Conservation (phyloP, 2,113 vertebrate genomes). For the Cryptotis parvus region DNA sequence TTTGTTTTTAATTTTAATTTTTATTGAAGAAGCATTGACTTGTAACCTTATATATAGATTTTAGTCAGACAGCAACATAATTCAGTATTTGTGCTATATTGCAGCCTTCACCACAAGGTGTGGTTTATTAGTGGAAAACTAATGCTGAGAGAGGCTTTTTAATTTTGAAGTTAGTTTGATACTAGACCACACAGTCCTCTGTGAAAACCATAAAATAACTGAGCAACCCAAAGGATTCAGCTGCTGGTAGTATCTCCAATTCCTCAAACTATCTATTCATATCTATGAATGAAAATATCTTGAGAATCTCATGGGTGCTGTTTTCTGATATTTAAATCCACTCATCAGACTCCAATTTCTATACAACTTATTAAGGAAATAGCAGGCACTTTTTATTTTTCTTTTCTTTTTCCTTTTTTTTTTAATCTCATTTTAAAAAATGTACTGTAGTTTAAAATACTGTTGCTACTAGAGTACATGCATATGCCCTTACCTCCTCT, state of each 20-base stretch:
- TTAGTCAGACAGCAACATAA: not conserved
- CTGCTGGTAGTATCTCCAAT: not conserved
- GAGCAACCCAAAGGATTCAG: not conserved
- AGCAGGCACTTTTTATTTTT: no score
- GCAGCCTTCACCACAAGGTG: not conserved
- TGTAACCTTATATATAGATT: not conserved
- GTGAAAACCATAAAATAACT: not conserved
- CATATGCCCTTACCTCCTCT: no score
- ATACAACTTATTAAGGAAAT: not conserved
- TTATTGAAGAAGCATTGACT: not conserved
- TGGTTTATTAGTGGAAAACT: not conserved
- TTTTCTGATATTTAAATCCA: not conserved
- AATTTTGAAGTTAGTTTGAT: not conserved
- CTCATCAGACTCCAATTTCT: no score
- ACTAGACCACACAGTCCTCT: not conserved
- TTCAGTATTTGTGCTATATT: not conserved
- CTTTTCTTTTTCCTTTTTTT: no score
- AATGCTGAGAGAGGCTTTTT: constrained; percentile 17
- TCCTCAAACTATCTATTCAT: not conserved
- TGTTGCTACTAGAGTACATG: no score
- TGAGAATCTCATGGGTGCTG: not conserved
- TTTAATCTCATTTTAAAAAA: no score
- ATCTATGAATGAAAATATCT: not conserved
- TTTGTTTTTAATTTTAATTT: not conserved
- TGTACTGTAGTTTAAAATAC: no score